Evolutionary conservation across 2,888 invertebrate genomes (phyloP), one percentile per base, ranked within the genome.

Genomic region (Hydraecia micacea): DNA sequence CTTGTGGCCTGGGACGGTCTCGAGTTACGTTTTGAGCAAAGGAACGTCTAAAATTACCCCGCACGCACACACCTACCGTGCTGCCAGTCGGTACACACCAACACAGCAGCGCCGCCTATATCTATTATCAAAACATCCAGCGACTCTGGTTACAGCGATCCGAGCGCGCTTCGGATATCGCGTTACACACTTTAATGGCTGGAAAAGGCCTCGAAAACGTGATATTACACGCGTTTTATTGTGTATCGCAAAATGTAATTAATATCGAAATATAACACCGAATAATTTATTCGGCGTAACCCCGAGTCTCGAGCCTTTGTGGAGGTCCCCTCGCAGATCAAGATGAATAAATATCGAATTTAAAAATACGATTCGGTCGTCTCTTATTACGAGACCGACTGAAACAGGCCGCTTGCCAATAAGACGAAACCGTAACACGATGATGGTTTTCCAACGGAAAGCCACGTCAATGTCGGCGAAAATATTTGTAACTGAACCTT

Each of bases 71-170:
- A 92, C 80, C 81, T 84, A 91, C 71, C 86, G 83, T 85, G 89
- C 91, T 88, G 86, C 91, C 88, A 89, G 92, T 95, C 90, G 88
- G 90, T 91, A 95, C 92, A 93, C 94, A 93, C 95, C 86, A 95
- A 93, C 94, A 96, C 96, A 93, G 89, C 90, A 90, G 86, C 90
- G 85, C 87, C 90, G 94, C 95, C 95, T 96, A 96, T 96, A 96
- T 96, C 96, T 97, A 96, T 96, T 97, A 97, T 97, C 97, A 96
- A 97, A 97, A 97, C 96, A 97, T 96, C 96, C 96, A 96, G 93
- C 94, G 94, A 93, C 94, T 97, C 96, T 92, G 94, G 95, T 97
- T 97, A 96, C 97, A 95, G 95, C 95, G 96, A 96, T 95, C 96
- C 96, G 96, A 96, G 95, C 96, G 96, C 95, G 96, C 96, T 96